Evolutionary conservation across 2,797 vertebrate genomes (phyloP).

Genomic region (Poeciliopsis infans): DNA sequence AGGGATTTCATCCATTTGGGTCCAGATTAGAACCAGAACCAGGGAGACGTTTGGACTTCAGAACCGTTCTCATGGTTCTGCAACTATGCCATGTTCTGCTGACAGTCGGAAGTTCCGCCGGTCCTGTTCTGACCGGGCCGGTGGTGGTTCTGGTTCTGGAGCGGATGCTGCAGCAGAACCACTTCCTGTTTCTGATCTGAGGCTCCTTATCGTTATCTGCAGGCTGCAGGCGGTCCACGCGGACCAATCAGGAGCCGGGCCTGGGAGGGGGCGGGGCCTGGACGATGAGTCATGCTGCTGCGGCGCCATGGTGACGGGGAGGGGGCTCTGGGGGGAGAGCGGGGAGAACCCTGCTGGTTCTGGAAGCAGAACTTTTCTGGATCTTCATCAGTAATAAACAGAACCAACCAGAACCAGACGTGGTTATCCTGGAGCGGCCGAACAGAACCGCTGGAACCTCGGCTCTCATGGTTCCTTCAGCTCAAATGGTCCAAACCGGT

Average conservation of each 20-base stretch:
- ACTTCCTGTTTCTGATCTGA: neutral
- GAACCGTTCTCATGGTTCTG: too few relatives aligned
- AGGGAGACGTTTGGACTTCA: neutral
- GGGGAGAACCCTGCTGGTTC: neutral
- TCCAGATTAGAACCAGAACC: too few relatives aligned
- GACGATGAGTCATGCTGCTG: constrained; percentile 53
- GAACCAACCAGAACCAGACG: too few relatives aligned
- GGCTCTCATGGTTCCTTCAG: too few relatives aligned
- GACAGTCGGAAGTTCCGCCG: too few relatives aligned
- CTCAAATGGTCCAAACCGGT: neutral
- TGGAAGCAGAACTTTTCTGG: neutral
- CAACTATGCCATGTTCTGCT: too few relatives aligned
- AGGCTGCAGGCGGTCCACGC: neutral
- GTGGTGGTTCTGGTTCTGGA: neutral
- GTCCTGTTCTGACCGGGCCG: too few relatives aligned
- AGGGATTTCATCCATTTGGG: too few relatives aligned
- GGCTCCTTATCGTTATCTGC: constrained; percentile 4
- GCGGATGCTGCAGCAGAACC: neutral
- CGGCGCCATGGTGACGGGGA: constrained; percentile 32
- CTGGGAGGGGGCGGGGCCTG: neutral
- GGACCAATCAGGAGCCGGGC: neutral
- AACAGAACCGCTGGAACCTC: too few relatives aligned
- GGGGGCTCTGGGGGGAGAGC: too few relatives aligned
- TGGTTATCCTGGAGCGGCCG: too few relatives aligned
- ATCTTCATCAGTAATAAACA: neutral